Evolutionary conservation across 2,888 invertebrate genomes (phyloP).

Genomic region (Zaprionus lineosus): DNA sequence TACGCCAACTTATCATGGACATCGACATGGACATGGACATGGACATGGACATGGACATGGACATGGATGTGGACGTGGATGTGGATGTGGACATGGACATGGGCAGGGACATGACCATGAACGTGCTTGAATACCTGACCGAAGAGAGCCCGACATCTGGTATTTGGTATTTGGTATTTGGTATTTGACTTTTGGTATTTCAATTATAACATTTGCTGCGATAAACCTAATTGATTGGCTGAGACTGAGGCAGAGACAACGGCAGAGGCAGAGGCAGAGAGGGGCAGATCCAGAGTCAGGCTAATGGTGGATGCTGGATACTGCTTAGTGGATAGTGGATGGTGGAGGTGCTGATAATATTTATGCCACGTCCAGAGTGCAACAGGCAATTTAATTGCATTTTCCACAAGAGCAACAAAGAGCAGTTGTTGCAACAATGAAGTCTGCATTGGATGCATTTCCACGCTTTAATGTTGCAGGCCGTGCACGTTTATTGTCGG

Average conservation of each 20-base stretch:
- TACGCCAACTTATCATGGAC: too few species aligned
- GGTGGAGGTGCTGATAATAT: constrained; percentile 67
- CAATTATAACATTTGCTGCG: constrained; percentile 62
- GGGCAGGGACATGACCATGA: too few species aligned
- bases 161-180: constrained; percentile 21
- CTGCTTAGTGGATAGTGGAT: too few species aligned
- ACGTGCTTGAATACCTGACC: constrained; percentile 24
- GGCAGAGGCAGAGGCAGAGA: too few species aligned
- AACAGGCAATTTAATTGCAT: constrained; percentile 67
- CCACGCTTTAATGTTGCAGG: constrained; percentile 59
- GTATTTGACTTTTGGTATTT: constrained; percentile 53
- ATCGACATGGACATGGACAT: too few species aligned
- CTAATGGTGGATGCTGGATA: too few species aligned
- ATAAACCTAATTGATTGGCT: constrained; percentile 72
- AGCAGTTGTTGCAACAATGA: constrained; percentile 36
- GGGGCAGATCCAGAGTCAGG: too few species aligned
- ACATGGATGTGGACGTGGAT: too few species aligned
- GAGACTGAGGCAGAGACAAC: too few species aligned
- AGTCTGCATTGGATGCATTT: constrained; percentile 50
- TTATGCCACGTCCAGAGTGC: constrained; percentile 53
- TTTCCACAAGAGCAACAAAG: constrained; percentile 17
- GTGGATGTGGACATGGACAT: too few species aligned
- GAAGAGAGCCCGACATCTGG: background rate
- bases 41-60: too few species aligned
- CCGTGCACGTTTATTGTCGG: constrained; percentile 47